A percentile compares a stretch with the other conserved stretches of the same genome.
phyloP scores from a whole-genome alignment of 1,140 invertebrate species.

The Probaryconus sp. region DNA sequence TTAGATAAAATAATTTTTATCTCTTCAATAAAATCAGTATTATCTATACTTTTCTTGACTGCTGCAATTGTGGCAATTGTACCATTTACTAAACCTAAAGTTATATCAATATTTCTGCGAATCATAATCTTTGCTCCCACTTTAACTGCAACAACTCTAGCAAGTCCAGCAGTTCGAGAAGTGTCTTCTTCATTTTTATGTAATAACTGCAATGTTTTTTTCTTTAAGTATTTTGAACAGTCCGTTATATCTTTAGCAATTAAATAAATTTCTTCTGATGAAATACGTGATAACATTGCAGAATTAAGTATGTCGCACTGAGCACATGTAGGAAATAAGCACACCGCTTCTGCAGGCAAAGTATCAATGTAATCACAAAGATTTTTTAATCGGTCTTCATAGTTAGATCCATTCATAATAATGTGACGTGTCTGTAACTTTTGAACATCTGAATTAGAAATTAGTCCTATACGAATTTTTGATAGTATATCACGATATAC shows the following conservation, averaged over 20 bases:
- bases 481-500: constrained; percentile 30
- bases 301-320: constrained; percentile 55
- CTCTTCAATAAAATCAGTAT: constrained; percentile 24
- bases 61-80: constrained; percentile 59
- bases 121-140: constrained; percentile 61
- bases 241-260: constrained; percentile 52
- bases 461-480: constrained; percentile 34
- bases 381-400: constrained; percentile 36
- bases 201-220: constrained; percentile 40
- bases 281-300: constrained; percentile 54
- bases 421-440: constrained; percentile 46
- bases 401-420: constrained; percentile 29
- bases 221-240: constrained; percentile 41
- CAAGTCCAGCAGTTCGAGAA: constrained; percentile 24
- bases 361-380: constrained; percentile 56
- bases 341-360: constrained; percentile 53
- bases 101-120: constrained; percentile 63
- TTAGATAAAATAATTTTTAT: constrained; percentile 36
- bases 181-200: constrained; percentile 35
- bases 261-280: constrained; percentile 58
- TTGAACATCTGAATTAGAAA: constrained; percentile 50
- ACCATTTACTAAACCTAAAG: constrained; percentile 64
- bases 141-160: constrained; percentile 32
- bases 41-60: constrained; percentile 21
- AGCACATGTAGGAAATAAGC: constrained; percentile 51